Conservation (phyloP, 2,113 vertebrate species). For the Rhombomys opimus region DNA sequence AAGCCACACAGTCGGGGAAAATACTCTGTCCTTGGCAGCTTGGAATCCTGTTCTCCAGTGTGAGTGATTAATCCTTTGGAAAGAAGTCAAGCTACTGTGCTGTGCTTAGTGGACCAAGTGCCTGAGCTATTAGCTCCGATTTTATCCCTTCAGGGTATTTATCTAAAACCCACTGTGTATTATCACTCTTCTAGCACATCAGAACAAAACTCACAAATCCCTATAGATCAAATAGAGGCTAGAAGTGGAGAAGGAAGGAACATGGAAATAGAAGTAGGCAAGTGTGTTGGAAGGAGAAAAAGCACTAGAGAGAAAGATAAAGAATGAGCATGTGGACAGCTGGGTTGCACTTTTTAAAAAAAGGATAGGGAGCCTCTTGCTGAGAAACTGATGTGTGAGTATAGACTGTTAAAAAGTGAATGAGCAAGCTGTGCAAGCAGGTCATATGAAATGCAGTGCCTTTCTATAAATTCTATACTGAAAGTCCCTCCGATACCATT, state of each 20-base stretch:
- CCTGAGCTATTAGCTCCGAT: neutral
- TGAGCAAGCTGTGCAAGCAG: neutral
- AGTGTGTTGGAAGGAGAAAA: neutral
- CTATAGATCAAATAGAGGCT: neutral
- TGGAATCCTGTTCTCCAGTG: neutral
- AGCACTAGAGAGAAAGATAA: neutral
- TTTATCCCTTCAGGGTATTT: slow-evolving; percentile 25
- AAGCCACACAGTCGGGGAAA: slow-evolving; percentile 37
- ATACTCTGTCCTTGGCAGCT: slow-evolving; percentile 2
- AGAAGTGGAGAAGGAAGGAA: neutral
- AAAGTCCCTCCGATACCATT: slow-evolving; percentile 1
- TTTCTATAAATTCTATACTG: neutral
- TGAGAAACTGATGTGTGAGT: slow-evolving; percentile 16
- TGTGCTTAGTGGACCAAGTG: slow-evolving; percentile 40
- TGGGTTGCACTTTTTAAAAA: neutral
- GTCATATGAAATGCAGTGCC: neutral
- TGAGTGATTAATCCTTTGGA: slow-evolving; percentile 26
- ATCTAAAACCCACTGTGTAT: neutral
- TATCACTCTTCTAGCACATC: neutral
- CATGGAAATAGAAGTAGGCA: neutral
- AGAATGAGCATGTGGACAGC: neutral
- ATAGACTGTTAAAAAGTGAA: neutral
- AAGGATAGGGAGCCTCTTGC: neutral
- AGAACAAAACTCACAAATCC: neutral
- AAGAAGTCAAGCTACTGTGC: slow-evolving; percentile 1